These are phyloP conservation scores for Andrena haemorrhoa DNA, from an alignment of 2,888 invertebrate species.

Conservation along the genomic window DNA sequence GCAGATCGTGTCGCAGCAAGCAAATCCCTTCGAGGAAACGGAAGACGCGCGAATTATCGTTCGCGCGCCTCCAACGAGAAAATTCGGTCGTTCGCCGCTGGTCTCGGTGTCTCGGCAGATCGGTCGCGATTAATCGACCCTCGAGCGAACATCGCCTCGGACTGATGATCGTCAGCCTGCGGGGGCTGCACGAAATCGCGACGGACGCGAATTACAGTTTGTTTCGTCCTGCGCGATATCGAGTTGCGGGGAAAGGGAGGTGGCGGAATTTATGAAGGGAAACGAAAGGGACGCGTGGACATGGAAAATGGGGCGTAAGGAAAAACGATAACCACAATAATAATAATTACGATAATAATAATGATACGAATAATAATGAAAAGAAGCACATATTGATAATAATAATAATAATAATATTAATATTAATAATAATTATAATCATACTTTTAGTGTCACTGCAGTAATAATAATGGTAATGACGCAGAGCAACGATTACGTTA, in stretches of 20 bases:
- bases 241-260: not conserved
- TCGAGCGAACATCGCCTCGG: not conserved
- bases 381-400: slow-evolving; percentile 29
- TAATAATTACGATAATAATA: slow-evolving; percentile 48
- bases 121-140: slow-evolving; percentile 14
- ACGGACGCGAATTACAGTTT: not conserved
- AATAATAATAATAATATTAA: slow-evolving; percentile 34
- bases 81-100: not conserved
- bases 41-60: not conserved
- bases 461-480: slow-evolving; percentile 57
- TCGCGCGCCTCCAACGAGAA: not conserved
- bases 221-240: not conserved
- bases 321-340: slow-evolving; percentile 25
- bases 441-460: slow-evolving; percentile 46
- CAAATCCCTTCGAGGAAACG: not conserved
- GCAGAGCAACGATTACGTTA: slow-evolving; percentile 28
- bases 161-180: not conserved
- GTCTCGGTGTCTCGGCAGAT: slow-evolving; percentile 16
- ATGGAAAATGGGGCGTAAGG: not conserved
- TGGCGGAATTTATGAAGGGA: not conserved
- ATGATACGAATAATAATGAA: slow-evolving; percentile 33
- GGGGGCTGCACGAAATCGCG: not conserved
- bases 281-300: not conserved
- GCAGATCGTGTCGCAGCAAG: slow-evolving; percentile 53
- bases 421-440: slow-evolving; percentile 45